Evolutionary conservation across 2,797 vertebrate genomes (phyloP).

Genomic region (Lophius americanus): DNA sequence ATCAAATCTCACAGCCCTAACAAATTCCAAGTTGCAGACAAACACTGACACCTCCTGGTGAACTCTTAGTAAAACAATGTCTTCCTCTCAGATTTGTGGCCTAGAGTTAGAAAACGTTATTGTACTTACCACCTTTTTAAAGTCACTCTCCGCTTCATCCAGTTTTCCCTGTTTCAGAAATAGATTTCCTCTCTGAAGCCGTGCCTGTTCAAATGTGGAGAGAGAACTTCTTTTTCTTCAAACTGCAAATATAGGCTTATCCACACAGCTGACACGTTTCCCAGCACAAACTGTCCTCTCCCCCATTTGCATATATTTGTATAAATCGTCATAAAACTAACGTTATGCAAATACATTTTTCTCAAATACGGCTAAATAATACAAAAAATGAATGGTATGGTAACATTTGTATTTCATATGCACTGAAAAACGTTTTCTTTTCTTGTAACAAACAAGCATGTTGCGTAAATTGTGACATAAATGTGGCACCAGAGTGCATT

Average conservation of each 20-base stretch:
- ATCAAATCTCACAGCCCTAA: too few species aligned
- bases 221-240: neutral
- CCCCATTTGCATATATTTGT: neutral
- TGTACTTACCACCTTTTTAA: slow-evolving; percentile 90
- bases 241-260: slow-evolving; percentile 5
- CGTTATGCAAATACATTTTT: too few species aligned
- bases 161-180: slow-evolving; percentile 94
- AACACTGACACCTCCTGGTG: slow-evolving; percentile 71
- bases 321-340: too few species aligned
- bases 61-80: slow-evolving; percentile 1
- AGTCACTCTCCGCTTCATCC: slow-evolving; percentile 95
- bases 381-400: too few species aligned
- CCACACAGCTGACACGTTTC: slow-evolving; percentile 41
- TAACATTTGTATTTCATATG: too few species aligned
- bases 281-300: neutral
- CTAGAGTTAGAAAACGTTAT: neutral
- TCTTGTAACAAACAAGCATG: too few species aligned
- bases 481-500: neutral
- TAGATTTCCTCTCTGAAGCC: slow-evolving; percentile 93
- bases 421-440: too few species aligned
- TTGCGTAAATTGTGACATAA: neutral
- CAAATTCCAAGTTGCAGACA: slow-evolving; percentile 11
- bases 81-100: neutral
- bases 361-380: too few species aligned
- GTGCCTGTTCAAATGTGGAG: slow-evolving; percentile 80